phyloP scores from a whole-genome alignment of 2,888 invertebrate species.

The Diarsia dahlii region DNA sequence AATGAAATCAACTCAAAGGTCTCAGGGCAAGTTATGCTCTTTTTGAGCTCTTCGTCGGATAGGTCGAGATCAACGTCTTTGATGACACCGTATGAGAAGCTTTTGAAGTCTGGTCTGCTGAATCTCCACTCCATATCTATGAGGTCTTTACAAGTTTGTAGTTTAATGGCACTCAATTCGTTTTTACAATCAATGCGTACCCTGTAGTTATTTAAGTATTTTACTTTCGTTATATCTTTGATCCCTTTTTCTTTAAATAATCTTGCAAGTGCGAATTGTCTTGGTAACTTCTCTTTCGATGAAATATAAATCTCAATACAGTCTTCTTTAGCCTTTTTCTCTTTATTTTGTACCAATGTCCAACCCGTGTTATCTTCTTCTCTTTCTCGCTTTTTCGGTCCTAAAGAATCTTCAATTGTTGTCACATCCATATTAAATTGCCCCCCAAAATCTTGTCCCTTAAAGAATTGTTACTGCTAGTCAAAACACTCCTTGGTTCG shows the following conservation, averaged over 20 bases:
- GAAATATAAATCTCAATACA: conserved; percentile 8
- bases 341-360: conserved; percentile 2
- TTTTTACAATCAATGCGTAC: conserved; percentile 16
- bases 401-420: neutral
- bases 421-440: neutral
- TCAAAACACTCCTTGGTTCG: neutral
- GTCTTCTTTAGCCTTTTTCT: conserved; percentile 14
- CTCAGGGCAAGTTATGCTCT: neutral
- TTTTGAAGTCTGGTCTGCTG: conserved; percentile 10
- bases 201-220: conserved; percentile 14
- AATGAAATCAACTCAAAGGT: neutral
- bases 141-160: conserved; percentile 6
- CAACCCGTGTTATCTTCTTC: conserved; percentile 7
- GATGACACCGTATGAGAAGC: conserved; percentile 12
- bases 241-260: conserved; percentile 18
- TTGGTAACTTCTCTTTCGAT: conserved; percentile 4
- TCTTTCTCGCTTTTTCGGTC: conserved; percentile 1
- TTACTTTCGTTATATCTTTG: conserved; percentile 10
- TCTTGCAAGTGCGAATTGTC: neutral
- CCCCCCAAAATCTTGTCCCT: neutral
- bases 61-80: conserved; percentile 40
- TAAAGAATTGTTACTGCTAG: neutral
- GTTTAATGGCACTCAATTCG: neutral
- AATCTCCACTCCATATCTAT: conserved; percentile 18
- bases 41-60: conserved; percentile 1